phyloP scores from a whole-genome alignment of 1,140 invertebrate species.

The Solenopsis fugax region DNA sequence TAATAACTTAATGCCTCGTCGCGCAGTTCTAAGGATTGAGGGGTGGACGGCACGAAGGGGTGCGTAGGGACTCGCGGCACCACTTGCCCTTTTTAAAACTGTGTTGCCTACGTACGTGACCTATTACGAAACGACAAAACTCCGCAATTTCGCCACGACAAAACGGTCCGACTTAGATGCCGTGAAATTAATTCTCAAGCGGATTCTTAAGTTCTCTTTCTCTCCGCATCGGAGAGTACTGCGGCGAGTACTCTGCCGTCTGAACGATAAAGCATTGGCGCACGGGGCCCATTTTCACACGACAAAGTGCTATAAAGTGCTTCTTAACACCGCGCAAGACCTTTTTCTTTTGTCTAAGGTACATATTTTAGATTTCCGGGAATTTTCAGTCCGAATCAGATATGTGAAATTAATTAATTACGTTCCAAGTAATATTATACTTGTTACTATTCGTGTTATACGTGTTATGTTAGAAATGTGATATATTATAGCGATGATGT shows the following conservation, averaged over 20 bases:
- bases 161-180: neutral
- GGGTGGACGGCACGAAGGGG: neutral
- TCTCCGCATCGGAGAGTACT: conserved; percentile 1
- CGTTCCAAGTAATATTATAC: neutral
- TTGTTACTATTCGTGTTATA: neutral
- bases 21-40: conserved; percentile 75
- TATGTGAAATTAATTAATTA: conserved; percentile 16
- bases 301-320: neutral
- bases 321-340: neutral
- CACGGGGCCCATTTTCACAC: neutral
- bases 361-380: neutral
- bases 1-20: conserved; percentile 79
- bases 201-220: conserved; percentile 14
- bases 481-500: too few relatives aligned
- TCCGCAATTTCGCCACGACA: neutral
- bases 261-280: conserved; percentile 10
- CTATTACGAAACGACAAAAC: conserved; percentile 17
- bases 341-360: neutral
- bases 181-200: conserved; percentile 42
- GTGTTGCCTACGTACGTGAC: neutral
- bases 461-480: neutral
- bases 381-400: neutral
- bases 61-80: neutral
- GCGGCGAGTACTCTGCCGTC: neutral
- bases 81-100: neutral